These are phyloP conservation scores for Drosophila peninsularis DNA, from an alignment of 2,888 invertebrate species.

Conservation along the genomic window DNA sequence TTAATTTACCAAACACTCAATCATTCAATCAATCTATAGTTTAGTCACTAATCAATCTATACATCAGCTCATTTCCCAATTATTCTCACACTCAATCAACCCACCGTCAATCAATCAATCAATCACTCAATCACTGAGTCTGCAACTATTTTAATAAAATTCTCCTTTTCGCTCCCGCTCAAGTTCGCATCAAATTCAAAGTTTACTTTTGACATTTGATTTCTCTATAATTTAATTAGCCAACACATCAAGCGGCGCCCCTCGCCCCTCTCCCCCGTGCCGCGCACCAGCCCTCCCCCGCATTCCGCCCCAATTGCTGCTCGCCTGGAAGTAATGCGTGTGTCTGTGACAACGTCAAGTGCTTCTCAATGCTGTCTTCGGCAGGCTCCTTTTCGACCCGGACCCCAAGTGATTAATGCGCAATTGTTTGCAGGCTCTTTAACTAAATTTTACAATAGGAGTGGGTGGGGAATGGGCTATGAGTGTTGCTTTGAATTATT, in stretches of 20 bases:
- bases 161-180: background rate
- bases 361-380: slow-evolving; percentile 31
- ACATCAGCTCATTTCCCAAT: background rate
- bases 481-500: slow-evolving; percentile 12
- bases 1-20: background rate
- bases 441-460: slow-evolving; percentile 60
- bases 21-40: background rate
- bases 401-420: slow-evolving; percentile 64
- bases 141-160: background rate
- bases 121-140: background rate
- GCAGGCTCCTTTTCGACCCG: slow-evolving; percentile 23
- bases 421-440: slow-evolving; percentile 69
- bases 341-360: slow-evolving; percentile 21
- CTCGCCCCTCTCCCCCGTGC: background rate
- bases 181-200: background rate
- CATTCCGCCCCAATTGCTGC: background rate
- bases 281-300: background rate
- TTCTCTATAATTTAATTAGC: slow-evolving; percentile 20
- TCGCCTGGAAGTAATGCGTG: slow-evolving; percentile 10
- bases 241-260: background rate
- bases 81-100: background rate
- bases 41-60: too few relatives aligned
- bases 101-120: background rate
- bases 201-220: slow-evolving; percentile 16
- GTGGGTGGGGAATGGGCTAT: background rate